phyloP scores from a whole-genome alignment of 2,797 vertebrate species.

The Mus minutoides region DNA sequence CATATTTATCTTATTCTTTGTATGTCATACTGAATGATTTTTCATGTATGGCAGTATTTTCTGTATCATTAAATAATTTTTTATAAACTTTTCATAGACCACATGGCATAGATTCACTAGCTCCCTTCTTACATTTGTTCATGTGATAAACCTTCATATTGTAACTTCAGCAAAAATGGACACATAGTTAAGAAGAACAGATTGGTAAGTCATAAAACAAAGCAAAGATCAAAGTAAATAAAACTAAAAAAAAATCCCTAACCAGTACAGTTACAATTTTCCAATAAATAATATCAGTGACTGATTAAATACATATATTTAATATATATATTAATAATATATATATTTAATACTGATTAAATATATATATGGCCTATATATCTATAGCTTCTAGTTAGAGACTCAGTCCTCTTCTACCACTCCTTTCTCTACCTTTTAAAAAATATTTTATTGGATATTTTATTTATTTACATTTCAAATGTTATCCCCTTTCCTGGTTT shows the following conservation, averaged over 20 bases:
- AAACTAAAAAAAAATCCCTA: not conserved
- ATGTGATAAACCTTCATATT: constrained; percentile 1
- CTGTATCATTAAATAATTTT: constrained; percentile 21
- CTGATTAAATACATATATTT: not conserved
- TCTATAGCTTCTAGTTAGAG: not conserved
- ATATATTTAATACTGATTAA: too few relatives aligned
- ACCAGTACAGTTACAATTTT: not conserved
- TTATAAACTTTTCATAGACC: constrained; percentile 2
- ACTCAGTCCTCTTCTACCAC: not conserved
- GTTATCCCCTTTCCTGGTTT: too few relatives aligned
- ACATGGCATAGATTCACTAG: not conserved
- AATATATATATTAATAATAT: too few relatives aligned
- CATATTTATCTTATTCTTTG: constrained; percentile 7
- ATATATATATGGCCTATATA: not conserved
- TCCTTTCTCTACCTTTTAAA: too few relatives aligned
- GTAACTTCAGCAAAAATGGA: constrained; percentile 39
- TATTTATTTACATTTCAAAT: too few relatives aligned
- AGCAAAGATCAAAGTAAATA: not conserved
- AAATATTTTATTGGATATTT: too few relatives aligned
- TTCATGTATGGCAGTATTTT: constrained; percentile 20
- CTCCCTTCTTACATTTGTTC: not conserved
- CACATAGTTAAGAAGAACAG: constrained; percentile 22
- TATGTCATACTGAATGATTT: constrained; percentile 25
- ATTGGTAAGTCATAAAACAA: not conserved
- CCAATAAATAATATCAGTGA: not conserved